Percentiles rank a stretch among this genome's conserved stretches.
These are phyloP conservation scores for Halictus ligatus DNA, from an alignment of 2,888 invertebrate species.

Conservation along the genomic window DNA sequence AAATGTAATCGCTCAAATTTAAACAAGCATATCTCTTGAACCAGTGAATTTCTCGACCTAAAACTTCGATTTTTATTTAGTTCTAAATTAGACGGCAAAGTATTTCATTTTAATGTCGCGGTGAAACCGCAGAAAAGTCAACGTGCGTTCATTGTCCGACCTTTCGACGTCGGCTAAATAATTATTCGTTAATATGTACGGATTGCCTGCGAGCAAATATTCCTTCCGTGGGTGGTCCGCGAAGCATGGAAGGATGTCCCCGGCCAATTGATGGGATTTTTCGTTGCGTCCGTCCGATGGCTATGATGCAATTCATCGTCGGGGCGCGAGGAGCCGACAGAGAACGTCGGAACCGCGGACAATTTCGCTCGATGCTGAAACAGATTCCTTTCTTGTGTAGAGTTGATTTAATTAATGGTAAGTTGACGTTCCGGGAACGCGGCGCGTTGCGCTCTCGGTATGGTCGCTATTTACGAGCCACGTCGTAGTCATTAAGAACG, in stretches of 20 bases:
- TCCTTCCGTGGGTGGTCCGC: neutral
- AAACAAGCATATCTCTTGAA: too few relatives aligned
- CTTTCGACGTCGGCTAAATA: neutral
- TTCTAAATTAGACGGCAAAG: neutral
- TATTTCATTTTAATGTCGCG: neutral
- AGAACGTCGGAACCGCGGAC: conserved; percentile 33
- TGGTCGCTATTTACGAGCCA: conserved; percentile 3
- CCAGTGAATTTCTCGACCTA: too few relatives aligned
- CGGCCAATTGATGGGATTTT: conserved; percentile 65
- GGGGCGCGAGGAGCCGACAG: conserved; percentile 18
- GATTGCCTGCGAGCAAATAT: neutral
- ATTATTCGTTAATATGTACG: neutral
- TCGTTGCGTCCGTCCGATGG: conserved; percentile 54
- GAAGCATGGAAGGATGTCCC: conserved; percentile 13
- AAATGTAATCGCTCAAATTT: too few relatives aligned
- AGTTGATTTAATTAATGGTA: conserved; percentile 53
- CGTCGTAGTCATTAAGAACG: conserved; percentile 10
- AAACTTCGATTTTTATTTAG: too few relatives aligned
- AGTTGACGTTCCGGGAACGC: conserved; percentile 38
- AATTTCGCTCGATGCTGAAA: conserved; percentile 47
- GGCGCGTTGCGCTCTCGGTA: conserved; percentile 30
- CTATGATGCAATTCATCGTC: conserved; percentile 53
- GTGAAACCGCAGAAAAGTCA: neutral
- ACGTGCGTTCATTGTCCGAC: neutral
- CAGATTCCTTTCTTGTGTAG: conserved; percentile 42